Conservation (phyloP, 2,888 invertebrate genomes). For the Ryuthela nishihirai region DNA sequence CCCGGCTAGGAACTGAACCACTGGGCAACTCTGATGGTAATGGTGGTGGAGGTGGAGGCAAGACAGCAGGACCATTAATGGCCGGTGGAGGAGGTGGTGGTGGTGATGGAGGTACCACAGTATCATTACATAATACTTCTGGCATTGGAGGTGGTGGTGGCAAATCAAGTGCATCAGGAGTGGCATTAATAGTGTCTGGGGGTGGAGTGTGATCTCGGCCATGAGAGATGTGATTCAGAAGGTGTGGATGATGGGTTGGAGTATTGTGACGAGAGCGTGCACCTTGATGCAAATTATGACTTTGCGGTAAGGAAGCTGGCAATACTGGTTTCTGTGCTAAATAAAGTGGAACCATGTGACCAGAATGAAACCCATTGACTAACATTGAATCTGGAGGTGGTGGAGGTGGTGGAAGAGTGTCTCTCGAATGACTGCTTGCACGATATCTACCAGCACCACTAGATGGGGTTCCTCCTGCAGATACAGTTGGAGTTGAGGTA, state of each 20-base stretch:
- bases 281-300: conserved; percentile 1
- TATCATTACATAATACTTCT: neutral
- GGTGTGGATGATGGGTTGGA: conserved; percentile 28
- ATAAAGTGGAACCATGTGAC: conserved; percentile 20
- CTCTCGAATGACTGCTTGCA: conserved; percentile 41
- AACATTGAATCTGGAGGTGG: conserved; percentile 45
- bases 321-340: conserved; percentile 27
- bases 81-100: conserved; percentile 59
- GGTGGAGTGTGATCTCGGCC: conserved; percentile 27
- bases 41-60: conserved; percentile 56
- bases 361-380: conserved; percentile 15
- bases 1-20: conserved; percentile 11
- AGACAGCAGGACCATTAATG: conserved; percentile 1
- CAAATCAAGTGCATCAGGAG: conserved; percentile 46
- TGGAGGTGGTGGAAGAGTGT: conserved; percentile 51
- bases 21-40: conserved; percentile 48
- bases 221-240: conserved; percentile 25
- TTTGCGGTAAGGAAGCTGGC: conserved; percentile 13
- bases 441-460: conserved; percentile 39
- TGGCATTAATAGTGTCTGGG: conserved; percentile 19
- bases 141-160: conserved; percentile 52
- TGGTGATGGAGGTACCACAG: conserved; percentile 31
- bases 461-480: conserved; percentile 38
- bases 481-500: conserved; percentile 42
- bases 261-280: conserved; percentile 14